Evolutionary conservation across 2,888 invertebrate genomes (phyloP).

Genomic region (Amphipyra berbera): DNA sequence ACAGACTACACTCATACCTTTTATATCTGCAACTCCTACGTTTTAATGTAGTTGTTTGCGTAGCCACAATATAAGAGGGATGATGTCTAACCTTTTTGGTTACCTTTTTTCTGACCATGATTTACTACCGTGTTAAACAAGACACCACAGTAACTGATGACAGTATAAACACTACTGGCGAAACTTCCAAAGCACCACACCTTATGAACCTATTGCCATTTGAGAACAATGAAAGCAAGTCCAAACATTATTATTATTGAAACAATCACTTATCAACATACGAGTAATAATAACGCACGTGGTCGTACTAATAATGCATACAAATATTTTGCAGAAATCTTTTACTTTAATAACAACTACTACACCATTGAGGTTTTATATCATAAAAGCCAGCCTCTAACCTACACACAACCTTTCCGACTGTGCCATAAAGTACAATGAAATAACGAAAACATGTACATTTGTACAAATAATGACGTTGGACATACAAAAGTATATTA

Average conservation of each 20-base stretch:
- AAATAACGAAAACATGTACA: slow-evolving; percentile 36
- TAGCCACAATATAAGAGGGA: slow-evolving; percentile 57
- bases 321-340: slow-evolving; percentile 35
- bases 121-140: slow-evolving; percentile 13
- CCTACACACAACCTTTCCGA: slow-evolving; percentile 41
- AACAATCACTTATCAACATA: slow-evolving; percentile 50
- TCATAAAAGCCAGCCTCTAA: slow-evolving; percentile 15
- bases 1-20: slow-evolving; percentile 54
- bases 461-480: slow-evolving; percentile 56
- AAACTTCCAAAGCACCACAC: slow-evolving; percentile 44
- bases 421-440: slow-evolving; percentile 36
- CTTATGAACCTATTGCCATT: slow-evolving; percentile 32
- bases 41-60: slow-evolving; percentile 56
- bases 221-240: slow-evolving; percentile 53
- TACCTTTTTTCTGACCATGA: slow-evolving; percentile 57
- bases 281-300: slow-evolving; percentile 34
- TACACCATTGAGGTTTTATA: slow-evolving; percentile 15
- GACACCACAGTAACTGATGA: slow-evolving; percentile 24
- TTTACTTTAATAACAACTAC: slow-evolving; percentile 40
- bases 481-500: slow-evolving; percentile 30
- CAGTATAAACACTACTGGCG: slow-evolving; percentile 26
- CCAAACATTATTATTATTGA: slow-evolving; percentile 52
- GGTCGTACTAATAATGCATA: slow-evolving; percentile 21
- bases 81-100: slow-evolving; percentile 48
- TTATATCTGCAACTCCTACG: slow-evolving; percentile 62